Base-by-base conservation (phyloP, 2,113 vertebrate species). In the Poeciliopsis turrubarensis region DNA sequence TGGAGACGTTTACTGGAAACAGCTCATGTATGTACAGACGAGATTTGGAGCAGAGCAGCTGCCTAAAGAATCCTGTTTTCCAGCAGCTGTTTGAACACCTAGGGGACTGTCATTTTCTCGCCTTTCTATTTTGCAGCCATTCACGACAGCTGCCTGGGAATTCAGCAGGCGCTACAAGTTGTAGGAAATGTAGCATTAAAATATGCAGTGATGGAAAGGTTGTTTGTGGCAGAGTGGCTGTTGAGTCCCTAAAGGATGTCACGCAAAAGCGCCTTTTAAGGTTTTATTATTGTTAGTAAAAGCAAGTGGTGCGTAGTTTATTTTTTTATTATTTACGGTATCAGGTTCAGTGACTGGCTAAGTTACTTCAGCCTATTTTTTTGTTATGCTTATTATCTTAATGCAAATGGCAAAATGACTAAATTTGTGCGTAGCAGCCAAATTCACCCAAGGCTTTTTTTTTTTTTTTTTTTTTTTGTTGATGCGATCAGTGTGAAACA, bases 81-180 rank as follows among this genome's bases (percentile, higher is more conserved):
- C 85, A 89, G 87, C 92, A 92, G 90, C 90, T 93, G 92, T 74
- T 75, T 65, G 26, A 31, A 64, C 79, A 91, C 89, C 89, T 88
- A 75, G 25, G 87, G 84, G 85, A 89, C 83, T 9, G 72, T 74
- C 79, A 68, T 82, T 82, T 88, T 87, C 79, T 82, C 32, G 39
- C 72, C 67, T 77, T 68, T 82, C 72, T 77, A 83, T 87, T 86
- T 87, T 77, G 83, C 90, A 91, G 81, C 61, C 84, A 30, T 86
- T 83, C 72, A 79, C 65, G 32, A 87, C 89, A 91, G 89, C 88
- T 91, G 90, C 78, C 61, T 47, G 78, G 66, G 72, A 88, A 65
- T 77, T 78, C 73, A 78, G 60, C 78, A 82, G 81, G 47, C 64
- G 22, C 75, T 65, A 61, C 75, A 71, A 81, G 69, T 83, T 82